A percentile compares a stretch with the other conserved stretches of the same genome.
Evolutionary conservation across 1,140 invertebrate genomes (phyloP).

Genomic region (Leptinotarsa defecta): DNA sequence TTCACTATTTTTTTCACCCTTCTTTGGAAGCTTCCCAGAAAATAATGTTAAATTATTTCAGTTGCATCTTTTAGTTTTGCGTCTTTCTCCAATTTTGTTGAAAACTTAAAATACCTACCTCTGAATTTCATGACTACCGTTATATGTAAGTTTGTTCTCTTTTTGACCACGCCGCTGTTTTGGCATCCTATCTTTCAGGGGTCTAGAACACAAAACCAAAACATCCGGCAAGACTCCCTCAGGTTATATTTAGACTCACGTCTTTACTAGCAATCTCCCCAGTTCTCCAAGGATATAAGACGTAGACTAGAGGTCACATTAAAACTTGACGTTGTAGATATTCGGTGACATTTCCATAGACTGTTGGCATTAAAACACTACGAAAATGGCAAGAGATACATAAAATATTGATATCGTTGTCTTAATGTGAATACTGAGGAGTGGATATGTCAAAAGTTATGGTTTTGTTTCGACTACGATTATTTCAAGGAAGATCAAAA

Average conservation of each 20-base stretch:
- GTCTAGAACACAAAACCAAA: background rate
- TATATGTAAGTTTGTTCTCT: too few species aligned
- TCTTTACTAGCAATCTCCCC: background rate
- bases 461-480: too few species aligned
- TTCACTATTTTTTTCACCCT: too few species aligned
- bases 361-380: background rate
- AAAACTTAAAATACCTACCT: too few species aligned
- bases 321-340: background rate
- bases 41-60: too few species aligned
- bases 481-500: too few species aligned
- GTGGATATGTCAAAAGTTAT: background rate
- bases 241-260: background rate
- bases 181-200: background rate
- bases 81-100: too few species aligned
- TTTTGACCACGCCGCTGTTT: background rate
- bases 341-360: conserved; percentile 8
- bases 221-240: background rate
- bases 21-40: too few species aligned
- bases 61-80: too few species aligned
- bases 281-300: background rate
- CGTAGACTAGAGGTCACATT: background rate
- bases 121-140: too few species aligned
- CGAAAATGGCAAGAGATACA: background rate
- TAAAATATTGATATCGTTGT: background rate
- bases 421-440: background rate